phyloP scores from a whole-genome alignment of 1,140 invertebrate genomes.

The Achroia grisella region DNA sequence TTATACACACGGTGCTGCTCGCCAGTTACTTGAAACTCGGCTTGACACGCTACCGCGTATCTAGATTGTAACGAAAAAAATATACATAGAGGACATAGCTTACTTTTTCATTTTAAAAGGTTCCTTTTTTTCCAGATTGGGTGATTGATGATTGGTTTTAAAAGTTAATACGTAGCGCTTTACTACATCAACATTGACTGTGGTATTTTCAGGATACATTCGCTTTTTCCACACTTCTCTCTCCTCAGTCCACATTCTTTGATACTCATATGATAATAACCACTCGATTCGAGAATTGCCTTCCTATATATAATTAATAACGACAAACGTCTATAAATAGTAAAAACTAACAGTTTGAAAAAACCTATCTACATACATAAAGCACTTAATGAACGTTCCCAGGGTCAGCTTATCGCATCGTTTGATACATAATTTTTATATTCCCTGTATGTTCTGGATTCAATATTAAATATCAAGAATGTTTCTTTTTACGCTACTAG shows the following conservation, averaged over 20 bases:
- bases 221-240: constrained; percentile 61
- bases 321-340: background rate
- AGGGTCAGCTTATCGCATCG: no score
- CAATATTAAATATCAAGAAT: no score
- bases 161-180: constrained; percentile 63
- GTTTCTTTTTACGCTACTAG: no score
- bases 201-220: constrained; percentile 58
- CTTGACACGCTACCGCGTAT: no score
- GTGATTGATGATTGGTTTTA: constrained; percentile 47
- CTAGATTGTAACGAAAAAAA: background rate
- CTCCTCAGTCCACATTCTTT: constrained; percentile 65
- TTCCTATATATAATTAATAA: constrained; percentile 35
- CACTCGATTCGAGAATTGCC: constrained; percentile 49
- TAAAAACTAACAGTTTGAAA: no score
- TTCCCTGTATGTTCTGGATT: no score
- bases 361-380: no score
- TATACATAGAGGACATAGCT: no score
- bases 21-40: no score
- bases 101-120: constrained; percentile 68
- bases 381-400: no score
- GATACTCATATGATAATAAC: constrained; percentile 62
- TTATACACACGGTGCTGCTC: background rate
- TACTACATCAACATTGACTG: constrained; percentile 56
- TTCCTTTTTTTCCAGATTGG: constrained; percentile 54
- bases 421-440: no score